Base-by-base conservation (phyloP, 2,888 invertebrate genomes). In the Meteorus cinctellus region DNA sequence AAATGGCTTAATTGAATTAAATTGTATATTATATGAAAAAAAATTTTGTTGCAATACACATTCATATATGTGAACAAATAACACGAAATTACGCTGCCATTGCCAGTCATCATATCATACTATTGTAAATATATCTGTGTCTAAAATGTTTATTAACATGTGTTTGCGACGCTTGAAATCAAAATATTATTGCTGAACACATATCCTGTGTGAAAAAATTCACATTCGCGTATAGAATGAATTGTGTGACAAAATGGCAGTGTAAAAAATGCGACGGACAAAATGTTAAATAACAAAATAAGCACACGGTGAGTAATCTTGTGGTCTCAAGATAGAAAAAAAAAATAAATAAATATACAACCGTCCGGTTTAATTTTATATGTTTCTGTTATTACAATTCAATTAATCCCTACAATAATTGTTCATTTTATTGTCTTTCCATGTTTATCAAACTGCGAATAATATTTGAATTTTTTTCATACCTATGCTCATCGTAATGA, bases 401-500 rank as follows among this genome's bases (percentile, higher is more conserved):
- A 48, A 48, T 48, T 48, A n/a, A 3, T n/a, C n/a, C 48, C 48
- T n/a, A n/a, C 48, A 48, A 48, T 45, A 45, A 4, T 45, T 45
- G 45, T 45, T 55, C 62, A 66, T 71, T 69, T 76, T 75, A 45
- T 71, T 68, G 48, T 75, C 73, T 70, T 74, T 74, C 59, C 78
- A 77, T 55, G 75, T 60, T 62, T 67, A 74, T 14, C 71, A 74
- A 70, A 16, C 65, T 70, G 60, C 60, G 65, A 72, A 29, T 69
- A 66, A 69, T 16, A 72, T 74, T 78, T 74, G 59, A 68, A 76
- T 82, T 80, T 77, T 78, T 85, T 83, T 84, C 83, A 79, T 83
- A 83, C 80, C 72, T 81, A 84, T 77, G 82, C 82, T 84, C 80
- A 84, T 81, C 84, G 81, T 85, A 83, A 81, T 84, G 78, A 83